Base-by-base conservation (phyloP, 2,888 invertebrate species). In the Apoderus coryli region DNA sequence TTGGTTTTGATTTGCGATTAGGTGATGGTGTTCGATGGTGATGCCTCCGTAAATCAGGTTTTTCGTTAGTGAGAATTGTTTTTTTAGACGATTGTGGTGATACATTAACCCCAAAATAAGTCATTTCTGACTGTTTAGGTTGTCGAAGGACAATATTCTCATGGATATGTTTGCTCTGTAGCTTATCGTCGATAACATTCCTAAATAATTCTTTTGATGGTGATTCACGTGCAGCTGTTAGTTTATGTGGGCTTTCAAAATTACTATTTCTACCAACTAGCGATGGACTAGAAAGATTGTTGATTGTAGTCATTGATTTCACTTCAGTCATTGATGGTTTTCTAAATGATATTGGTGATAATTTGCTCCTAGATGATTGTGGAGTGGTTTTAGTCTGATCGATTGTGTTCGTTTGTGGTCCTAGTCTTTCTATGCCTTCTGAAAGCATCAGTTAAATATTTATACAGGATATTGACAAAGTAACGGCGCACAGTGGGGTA, bases 101-200 rank as follows among this genome's bases (percentile, higher is more conserved):
- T 3, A 46, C 36, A 22, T 49, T 45, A 1, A 57, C 46, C 9
- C 58, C 58, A 33, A 58, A 57, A 31, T 58, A 58, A 3, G 54
- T 52, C 56, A 57, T 54, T 46, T 58, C 56, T 1, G 57, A 57
- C 35, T 52, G 50, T 38, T 50, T 56, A 3, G 57, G 58, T 39
- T 56, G 54, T 35, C 58, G 44, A 22, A 58, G 38, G 12, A 58
- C 53, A 10, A 49, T 33, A 19, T 36, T 44, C 25, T 49, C 47
- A 27, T 40, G 46, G 26, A 37, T 27, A 27, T 39, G 42, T 31
- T 41, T 45, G 31, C 29, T 36, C 38, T 37, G 39, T 14, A 42
- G 27, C 33, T 36, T 39, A 11, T 14, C 30, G 13, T 44, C 41
- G 5, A 36, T 31, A 12, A 40, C 24, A 14, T 37, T 43, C 12